Conservation (phyloP, 2,888 invertebrate species). For the Anaspis maculata region DNA sequence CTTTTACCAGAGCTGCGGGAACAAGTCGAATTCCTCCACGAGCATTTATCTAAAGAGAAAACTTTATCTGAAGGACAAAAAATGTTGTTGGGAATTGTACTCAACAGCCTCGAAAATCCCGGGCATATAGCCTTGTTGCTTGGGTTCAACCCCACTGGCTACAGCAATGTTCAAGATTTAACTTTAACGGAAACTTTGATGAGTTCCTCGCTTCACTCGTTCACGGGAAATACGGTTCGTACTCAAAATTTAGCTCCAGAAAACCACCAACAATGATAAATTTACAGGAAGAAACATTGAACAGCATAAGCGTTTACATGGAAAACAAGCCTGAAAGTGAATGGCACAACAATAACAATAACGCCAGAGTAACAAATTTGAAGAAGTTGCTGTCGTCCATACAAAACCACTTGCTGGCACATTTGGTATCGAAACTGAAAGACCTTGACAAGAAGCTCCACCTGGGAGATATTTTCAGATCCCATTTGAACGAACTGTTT, state of each 20-base stretch:
- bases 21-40: constrained; percentile 50
- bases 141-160: constrained; percentile 38
- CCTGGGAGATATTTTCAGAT: constrained; percentile 6
- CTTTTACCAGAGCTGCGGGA: constrained; percentile 52
- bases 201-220: constrained; percentile 48
- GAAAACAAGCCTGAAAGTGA: constrained; percentile 26
- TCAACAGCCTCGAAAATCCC: constrained; percentile 54
- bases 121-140: constrained; percentile 49
- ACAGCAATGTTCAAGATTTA: constrained; percentile 16
- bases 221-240: constrained; percentile 49
- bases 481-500: constrained; percentile 33
- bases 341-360: constrained; percentile 32
- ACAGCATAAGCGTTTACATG: constrained; percentile 29
- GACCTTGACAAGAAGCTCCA: constrained; percentile 12
- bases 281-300: constrained; percentile 33
- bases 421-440: constrained; percentile 33
- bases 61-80: constrained; percentile 51
- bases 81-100: constrained; percentile 51
- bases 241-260: too few relatives aligned
- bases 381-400: constrained; percentile 48
- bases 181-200: constrained; percentile 45
- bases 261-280: too few relatives aligned
- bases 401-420: constrained; percentile 52
- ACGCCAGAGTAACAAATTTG: constrained; percentile 39
- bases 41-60: constrained; percentile 46